Percentiles rank a stretch among this genome's conserved stretches.
These are phyloP conservation scores for Acanthochromis polyacanthus DNA, from an alignment of 2,113 vertebrate species.

Conservation along the genomic window DNA sequence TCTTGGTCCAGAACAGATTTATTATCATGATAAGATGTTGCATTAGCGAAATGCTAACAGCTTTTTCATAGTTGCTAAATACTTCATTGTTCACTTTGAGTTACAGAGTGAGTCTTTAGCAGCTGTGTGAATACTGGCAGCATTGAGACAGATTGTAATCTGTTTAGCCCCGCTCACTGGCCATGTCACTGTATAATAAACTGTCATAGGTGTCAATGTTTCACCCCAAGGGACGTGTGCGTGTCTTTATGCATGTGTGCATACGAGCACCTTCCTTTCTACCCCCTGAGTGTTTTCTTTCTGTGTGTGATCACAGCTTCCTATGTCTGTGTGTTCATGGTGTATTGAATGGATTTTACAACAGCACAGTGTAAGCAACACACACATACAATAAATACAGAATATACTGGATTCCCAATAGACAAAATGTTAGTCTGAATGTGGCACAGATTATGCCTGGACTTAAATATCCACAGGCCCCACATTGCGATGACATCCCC, in stretches of 20 bases:
- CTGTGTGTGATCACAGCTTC: slow-evolving; percentile 1
- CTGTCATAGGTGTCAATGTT: slow-evolving; percentile 72
- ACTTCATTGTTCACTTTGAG: slow-evolving; percentile 12
- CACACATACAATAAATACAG: not conserved
- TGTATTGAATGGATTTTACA: not conserved
- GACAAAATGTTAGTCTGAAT: slow-evolving; percentile 9
- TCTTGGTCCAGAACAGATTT: not conserved
- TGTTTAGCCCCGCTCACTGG: slow-evolving; percentile 67
- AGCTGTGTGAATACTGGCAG: slow-evolving; percentile 49
- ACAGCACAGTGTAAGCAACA: not conserved
- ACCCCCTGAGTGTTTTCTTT: not conserved
- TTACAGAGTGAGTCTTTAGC: slow-evolving; percentile 19
- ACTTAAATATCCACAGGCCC: slow-evolving; percentile 25
- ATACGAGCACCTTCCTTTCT: slow-evolving; percentile 6
- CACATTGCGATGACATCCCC: slow-evolving; percentile 33
- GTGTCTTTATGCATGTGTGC: not conserved
- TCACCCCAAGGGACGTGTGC: slow-evolving; percentile 51
- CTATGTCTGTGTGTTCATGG: not conserved
- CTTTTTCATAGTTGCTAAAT: not conserved
- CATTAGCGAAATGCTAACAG: not conserved
- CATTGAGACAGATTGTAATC: slow-evolving; percentile 68
- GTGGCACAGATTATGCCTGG: not conserved
- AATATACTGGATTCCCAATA: not conserved
- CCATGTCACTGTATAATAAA: slow-evolving; percentile 75
- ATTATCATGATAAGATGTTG: not conserved